These are phyloP conservation scores for Caiman crocodilus DNA, from an alignment of 2,797 vertebrate genomes.

Conservation along the genomic window DNA sequence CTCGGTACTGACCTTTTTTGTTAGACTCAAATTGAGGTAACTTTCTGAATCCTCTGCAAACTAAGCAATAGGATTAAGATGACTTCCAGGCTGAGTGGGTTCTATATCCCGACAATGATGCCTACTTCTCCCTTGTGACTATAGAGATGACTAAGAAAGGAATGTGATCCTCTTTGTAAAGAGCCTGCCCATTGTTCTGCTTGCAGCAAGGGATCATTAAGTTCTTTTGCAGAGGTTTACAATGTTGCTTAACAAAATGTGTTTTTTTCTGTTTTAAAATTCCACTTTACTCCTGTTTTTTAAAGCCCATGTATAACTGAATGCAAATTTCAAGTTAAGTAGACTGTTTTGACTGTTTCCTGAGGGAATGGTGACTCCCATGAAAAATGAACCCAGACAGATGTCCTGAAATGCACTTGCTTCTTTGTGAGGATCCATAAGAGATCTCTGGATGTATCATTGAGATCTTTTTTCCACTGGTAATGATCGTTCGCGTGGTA, in stretches of 20 bases:
- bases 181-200: not conserved
- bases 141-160: not conserved
- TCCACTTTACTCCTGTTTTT: not conserved
- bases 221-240: not conserved
- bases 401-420: not conserved
- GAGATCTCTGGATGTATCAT: not conserved
- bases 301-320: not conserved
- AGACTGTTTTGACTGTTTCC: not conserved
- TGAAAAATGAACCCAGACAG: not conserved
- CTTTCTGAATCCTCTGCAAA: not conserved
- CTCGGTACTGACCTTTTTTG: slow-evolving; percentile 40
- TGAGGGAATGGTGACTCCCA: not conserved
- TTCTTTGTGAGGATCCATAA: not conserved
- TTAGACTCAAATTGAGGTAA: slow-evolving; percentile 12
- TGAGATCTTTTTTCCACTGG: not conserved
- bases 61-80: slow-evolving; percentile 39
- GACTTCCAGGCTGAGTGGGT: not conserved
- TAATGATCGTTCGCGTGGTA: not conserved
- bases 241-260: not conserved
- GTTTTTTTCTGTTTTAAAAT: not conserved
- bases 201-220: not conserved
- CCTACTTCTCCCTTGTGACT: not conserved
- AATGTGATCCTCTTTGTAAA: not conserved
- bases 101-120: not conserved
- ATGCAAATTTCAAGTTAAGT: slow-evolving; percentile 9